Evolutionary conservation across 92 coral and sea anemone genomes (phyloP).

Genomic region (Palythoa heliodiscus): DNA sequence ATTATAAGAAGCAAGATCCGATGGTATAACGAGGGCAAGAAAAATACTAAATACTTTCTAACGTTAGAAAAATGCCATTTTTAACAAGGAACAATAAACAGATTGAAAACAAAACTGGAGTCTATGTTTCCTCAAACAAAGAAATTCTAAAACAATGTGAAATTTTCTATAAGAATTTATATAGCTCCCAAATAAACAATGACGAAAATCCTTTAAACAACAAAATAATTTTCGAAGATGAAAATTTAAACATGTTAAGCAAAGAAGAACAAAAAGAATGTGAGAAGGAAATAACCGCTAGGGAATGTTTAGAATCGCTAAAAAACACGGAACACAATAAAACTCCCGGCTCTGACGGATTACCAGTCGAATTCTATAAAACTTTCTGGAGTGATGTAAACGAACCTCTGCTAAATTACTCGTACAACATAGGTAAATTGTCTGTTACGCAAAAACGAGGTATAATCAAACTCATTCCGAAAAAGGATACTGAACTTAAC

Average conservation of each 20-base stretch:
- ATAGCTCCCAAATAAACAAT: constrained; percentile 24
- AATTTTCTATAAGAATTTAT: constrained; percentile 24
- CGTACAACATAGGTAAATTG: constrained; percentile 45
- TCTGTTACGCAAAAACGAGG: constrained; percentile 53
- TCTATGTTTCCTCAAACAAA: constrained; percentile 26
- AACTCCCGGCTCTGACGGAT: constrained; percentile 47
- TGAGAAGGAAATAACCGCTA: constrained; percentile 15
- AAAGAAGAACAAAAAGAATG: constrained; percentile 34
- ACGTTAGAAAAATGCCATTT: constrained; percentile 31
- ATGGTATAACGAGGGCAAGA: constrained; percentile 9
- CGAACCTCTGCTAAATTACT: constrained; percentile 44
- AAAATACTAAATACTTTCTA: constrained; percentile 22
- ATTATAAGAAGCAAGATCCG: neutral
- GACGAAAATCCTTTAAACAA: constrained; percentile 21
- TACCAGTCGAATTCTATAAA: constrained; percentile 38
- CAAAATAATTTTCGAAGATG: constrained; percentile 11
- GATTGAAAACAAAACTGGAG: constrained; percentile 24
- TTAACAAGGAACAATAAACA: constrained; percentile 28
- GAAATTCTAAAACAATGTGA: constrained; percentile 46
- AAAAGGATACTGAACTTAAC: constrained; percentile 40
- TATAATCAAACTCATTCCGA: constrained; percentile 45
- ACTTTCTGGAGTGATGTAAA: constrained; percentile 32
- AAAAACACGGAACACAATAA: constrained; percentile 24
- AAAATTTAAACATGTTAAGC: neutral
- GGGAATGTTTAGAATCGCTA: constrained; percentile 48